These are phyloP conservation scores for Mythimna pallens DNA, from an alignment of 2,888 invertebrate genomes.

Conservation along the genomic window DNA sequence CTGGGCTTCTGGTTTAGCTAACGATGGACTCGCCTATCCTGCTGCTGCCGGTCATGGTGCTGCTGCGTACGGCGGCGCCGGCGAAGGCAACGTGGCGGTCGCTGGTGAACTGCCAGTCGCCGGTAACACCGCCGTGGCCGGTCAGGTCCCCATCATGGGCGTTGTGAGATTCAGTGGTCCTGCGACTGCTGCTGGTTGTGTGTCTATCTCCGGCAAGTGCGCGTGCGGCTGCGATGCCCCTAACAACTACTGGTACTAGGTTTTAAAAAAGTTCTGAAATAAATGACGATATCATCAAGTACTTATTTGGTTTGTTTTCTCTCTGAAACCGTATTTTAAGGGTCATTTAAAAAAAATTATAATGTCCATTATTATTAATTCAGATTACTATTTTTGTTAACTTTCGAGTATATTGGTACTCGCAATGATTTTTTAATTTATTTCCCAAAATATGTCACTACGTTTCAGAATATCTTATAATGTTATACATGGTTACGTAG, in stretches of 20 bases:
- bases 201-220: slow-evolving; percentile 63
- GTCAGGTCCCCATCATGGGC: slow-evolving; percentile 69
- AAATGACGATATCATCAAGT: background rate
- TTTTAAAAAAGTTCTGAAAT: background rate
- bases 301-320: too few relatives aligned
- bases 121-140: slow-evolving; percentile 67
- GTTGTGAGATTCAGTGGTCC: slow-evolving; percentile 62
- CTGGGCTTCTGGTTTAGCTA: slow-evolving; percentile 1
- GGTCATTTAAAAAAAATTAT: too few relatives aligned
- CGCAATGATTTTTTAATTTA: too few relatives aligned
- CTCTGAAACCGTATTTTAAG: too few relatives aligned
- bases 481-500: too few relatives aligned
- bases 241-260: background rate
- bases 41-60: slow-evolving; percentile 10
- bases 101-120: slow-evolving; percentile 61
- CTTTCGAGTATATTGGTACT: too few relatives aligned
- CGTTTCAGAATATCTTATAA: too few relatives aligned
- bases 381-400: too few relatives aligned
- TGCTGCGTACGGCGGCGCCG: slow-evolving; percentile 49
- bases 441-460: too few relatives aligned
- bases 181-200: slow-evolving; percentile 63
- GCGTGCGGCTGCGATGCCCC: slow-evolving; percentile 60
- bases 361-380: too few relatives aligned
- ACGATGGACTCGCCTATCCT: slow-evolving; percentile 14
- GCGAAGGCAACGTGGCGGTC: slow-evolving; percentile 56